A percentile compares a stretch with the other conserved stretches of the same genome.
Conservation (phyloP, 1,140 invertebrate genomes). For the Hyles euphorbiae region DNA sequence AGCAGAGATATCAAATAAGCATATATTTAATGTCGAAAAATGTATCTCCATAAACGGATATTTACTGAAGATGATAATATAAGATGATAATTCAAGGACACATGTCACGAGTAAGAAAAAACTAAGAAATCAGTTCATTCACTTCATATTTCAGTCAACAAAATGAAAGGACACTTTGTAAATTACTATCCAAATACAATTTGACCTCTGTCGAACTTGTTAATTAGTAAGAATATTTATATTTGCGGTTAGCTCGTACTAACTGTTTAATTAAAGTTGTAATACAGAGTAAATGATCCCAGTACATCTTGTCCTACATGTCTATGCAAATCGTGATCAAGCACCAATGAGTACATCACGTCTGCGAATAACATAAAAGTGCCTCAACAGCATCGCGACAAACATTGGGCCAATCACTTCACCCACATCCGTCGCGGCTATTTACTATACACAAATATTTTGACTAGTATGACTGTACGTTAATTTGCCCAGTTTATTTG, state of each 20-base stretch:
- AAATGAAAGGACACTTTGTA: neutral
- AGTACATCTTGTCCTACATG: neutral
- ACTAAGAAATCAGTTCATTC: no score
- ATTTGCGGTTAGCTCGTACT: slow-evolving; percentile 17
- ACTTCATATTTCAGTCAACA: neutral
- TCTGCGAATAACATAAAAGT: slow-evolving; percentile 23
- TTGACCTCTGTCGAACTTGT: slow-evolving; percentile 10
- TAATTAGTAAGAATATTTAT: slow-evolving; percentile 19
- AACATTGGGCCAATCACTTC: slow-evolving; percentile 4
- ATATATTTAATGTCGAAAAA: no score
- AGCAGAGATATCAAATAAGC: no score
- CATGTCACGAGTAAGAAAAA: no score
- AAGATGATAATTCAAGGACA: no score
- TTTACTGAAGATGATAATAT: no score
- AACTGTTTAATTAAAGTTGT: slow-evolving; percentile 7
- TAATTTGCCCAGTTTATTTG: slow-evolving; percentile 9
- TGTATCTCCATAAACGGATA: no score
- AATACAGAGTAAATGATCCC: slow-evolving; percentile 13
- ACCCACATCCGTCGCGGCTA: neutral
- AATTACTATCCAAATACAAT: neutral
- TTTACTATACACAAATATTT: slow-evolving; percentile 17
- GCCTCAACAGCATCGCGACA: slow-evolving; percentile 11
- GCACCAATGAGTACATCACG: slow-evolving; percentile 29
- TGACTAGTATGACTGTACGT: neutral
- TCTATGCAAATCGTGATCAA: slow-evolving; percentile 18